Percentiles rank a stretch among this genome's conserved stretches.
Evolutionary conservation across 1,140 invertebrate genomes (phyloP).

Genomic region (Mercenaria mercenaria): DNA sequence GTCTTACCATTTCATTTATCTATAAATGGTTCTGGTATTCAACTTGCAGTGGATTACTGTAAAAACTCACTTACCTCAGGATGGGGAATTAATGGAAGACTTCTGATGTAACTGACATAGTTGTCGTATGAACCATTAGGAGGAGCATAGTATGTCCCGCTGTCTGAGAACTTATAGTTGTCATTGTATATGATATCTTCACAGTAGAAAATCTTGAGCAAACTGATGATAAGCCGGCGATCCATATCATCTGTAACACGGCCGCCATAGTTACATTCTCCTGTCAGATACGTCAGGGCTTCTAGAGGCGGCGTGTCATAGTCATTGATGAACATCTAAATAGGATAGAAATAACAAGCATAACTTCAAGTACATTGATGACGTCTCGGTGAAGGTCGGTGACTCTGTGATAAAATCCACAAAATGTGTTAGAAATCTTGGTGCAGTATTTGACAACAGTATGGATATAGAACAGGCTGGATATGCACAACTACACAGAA

Average conservation of each 20-base stretch:
- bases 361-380: too few relatives aligned
- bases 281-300: constrained; percentile 85
- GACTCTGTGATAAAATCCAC: too few relatives aligned
- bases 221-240: constrained; percentile 83
- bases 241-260: constrained; percentile 86
- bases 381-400: too few relatives aligned
- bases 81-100: constrained; percentile 87
- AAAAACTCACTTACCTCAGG: constrained; percentile 82
- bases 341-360: constrained; percentile 32
- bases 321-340: constrained; percentile 86
- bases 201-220: constrained; percentile 83
- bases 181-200: constrained; percentile 87
- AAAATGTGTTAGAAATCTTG: too few relatives aligned
- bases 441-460: too few relatives aligned
- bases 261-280: constrained; percentile 86
- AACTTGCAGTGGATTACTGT: too few relatives aligned
- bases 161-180: constrained; percentile 88
- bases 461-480: too few relatives aligned
- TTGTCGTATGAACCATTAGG: constrained; percentile 90
- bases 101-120: constrained; percentile 91
- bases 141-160: constrained; percentile 91
- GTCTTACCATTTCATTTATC: too few relatives aligned
- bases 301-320: constrained; percentile 84
- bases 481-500: too few relatives aligned
- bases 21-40: too few relatives aligned